Evolutionary conservation across 2,888 invertebrate species (phyloP).

Genomic region (Orchestes rusci): DNA sequence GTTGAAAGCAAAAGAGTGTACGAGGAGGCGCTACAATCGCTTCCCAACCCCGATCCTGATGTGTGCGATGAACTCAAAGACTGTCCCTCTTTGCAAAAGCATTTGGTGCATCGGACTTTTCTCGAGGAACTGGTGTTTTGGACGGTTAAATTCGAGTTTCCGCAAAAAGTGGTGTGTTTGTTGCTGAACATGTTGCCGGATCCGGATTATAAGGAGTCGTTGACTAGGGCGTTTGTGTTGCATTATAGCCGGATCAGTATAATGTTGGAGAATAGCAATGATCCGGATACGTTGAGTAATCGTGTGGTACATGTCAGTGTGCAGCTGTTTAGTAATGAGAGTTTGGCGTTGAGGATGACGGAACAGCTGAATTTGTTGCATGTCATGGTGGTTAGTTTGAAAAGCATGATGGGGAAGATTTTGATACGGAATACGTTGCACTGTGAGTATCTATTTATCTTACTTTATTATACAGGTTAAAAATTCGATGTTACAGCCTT

Average conservation of each 20-base stretch:
- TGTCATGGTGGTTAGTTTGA: slow-evolving; percentile 85
- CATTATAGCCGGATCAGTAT: slow-evolving; percentile 94
- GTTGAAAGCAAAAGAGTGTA: slow-evolving; percentile 68
- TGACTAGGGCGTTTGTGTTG: slow-evolving; percentile 90
- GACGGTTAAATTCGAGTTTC: slow-evolving; percentile 96
- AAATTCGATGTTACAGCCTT: slow-evolving; percentile 2
- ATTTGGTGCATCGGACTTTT: slow-evolving; percentile 73
- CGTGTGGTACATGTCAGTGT: slow-evolving; percentile 97
- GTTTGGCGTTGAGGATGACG: slow-evolving; percentile 83
- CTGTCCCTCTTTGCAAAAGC: slow-evolving; percentile 70
- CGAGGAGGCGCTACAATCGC: slow-evolving; percentile 70
- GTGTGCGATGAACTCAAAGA: slow-evolving; percentile 70
- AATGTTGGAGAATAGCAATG: slow-evolving; percentile 76
- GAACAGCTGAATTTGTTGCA: slow-evolving; percentile 83
- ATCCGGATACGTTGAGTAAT: slow-evolving; percentile 89
- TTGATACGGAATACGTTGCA: slow-evolving; percentile 81
- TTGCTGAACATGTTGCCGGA: slow-evolving; percentile 85
- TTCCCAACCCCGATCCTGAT: slow-evolving; percentile 65
- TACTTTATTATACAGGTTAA: neutral
- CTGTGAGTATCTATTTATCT: slow-evolving; percentile 48
- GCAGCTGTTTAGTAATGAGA: slow-evolving; percentile 91
- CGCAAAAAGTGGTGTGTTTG: slow-evolving; percentile 92
- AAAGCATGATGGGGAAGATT: slow-evolving; percentile 90
- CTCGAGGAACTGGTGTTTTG: slow-evolving; percentile 96
- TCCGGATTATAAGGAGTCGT: slow-evolving; percentile 88